These are phyloP conservation scores for Anthopleura xanthogrammica DNA, from an alignment of 92 coral and sea anemone genomes.

Conservation along the genomic window DNA sequence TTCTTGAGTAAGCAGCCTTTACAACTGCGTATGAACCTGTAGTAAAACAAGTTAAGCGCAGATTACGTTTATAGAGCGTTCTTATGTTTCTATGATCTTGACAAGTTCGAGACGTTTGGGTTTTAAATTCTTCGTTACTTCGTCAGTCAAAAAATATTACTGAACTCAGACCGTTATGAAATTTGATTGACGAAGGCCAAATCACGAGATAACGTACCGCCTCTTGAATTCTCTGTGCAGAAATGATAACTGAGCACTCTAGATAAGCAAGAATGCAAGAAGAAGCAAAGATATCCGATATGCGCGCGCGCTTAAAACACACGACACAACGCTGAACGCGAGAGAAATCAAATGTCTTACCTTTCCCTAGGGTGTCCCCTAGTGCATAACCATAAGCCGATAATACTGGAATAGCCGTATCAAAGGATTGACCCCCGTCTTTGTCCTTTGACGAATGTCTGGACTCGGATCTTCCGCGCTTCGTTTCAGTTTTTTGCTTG, in stretches of 20 bases:
- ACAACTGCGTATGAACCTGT: conserved; percentile 94
- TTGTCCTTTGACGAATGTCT: conserved; percentile 21
- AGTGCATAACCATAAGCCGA: conserved; percentile 92
- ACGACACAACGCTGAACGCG: neutral
- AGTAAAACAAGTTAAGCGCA: neutral
- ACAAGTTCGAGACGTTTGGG: too few species aligned
- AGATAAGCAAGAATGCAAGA: neutral
- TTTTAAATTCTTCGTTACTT: too few species aligned
- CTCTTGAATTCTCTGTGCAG: too few species aligned
- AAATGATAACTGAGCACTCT: too few species aligned
- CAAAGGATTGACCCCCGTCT: conserved; percentile 42
- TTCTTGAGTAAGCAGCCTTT: conserved; percentile 90
- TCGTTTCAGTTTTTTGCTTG: conserved; percentile 26
- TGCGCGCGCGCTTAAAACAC: neutral
- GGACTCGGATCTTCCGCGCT: conserved; percentile 51
- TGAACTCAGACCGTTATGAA: too few species aligned
- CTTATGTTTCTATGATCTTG: too few species aligned
- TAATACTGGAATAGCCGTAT: conserved; percentile 87
- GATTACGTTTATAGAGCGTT: too few species aligned
- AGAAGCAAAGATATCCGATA: too few species aligned
- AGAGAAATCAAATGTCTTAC: conserved; percentile 65
- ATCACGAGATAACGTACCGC: too few species aligned
- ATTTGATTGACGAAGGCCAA: too few species aligned
- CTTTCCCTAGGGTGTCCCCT: conserved; percentile 95
- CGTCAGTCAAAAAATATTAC: too few species aligned